Percentiles rank a stretch among this genome's conserved stretches.
Conservation (phyloP, 92 coral and sea anemone species). For the Micromussa lordhowensis region DNA sequence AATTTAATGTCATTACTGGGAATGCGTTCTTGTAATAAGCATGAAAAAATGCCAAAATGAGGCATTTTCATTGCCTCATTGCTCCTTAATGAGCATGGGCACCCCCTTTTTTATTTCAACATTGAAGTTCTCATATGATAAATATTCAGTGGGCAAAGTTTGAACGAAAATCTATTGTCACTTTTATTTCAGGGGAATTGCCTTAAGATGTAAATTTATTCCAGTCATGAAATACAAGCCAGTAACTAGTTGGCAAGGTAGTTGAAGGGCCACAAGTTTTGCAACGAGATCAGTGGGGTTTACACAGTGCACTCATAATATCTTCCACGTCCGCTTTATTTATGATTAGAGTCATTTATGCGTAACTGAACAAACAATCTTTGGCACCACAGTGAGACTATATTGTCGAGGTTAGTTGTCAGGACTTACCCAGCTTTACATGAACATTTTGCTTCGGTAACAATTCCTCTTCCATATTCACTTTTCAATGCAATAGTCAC, state of each 20-base stretch:
- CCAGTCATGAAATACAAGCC: conserved; percentile 4
- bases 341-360: background rate
- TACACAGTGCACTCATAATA: background rate
- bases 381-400: conserved; percentile 1
- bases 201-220: background rate
- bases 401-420: background rate
- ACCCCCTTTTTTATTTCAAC: too few species aligned
- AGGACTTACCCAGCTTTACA: background rate
- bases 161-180: too few species aligned
- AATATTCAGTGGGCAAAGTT: too few species aligned
- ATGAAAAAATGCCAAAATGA: too few species aligned
- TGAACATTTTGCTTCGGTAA: background rate
- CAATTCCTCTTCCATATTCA: conserved; percentile 23
- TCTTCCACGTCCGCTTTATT: conserved; percentile 5
- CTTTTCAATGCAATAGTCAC: conserved; percentile 8
- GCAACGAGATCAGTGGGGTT: background rate
- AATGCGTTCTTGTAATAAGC: too few species aligned
- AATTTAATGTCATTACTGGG: too few species aligned
- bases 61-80: too few species aligned
- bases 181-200: too few species aligned
- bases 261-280: conserved; percentile 4
- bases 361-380: background rate
- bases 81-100: too few species aligned
- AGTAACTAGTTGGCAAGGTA: background rate
- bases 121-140: too few species aligned